Evolutionary conservation across 2,888 invertebrate species (phyloP), one percentile per base, ranked within the genome.

Genomic region (Calephelis perditalis): DNA sequence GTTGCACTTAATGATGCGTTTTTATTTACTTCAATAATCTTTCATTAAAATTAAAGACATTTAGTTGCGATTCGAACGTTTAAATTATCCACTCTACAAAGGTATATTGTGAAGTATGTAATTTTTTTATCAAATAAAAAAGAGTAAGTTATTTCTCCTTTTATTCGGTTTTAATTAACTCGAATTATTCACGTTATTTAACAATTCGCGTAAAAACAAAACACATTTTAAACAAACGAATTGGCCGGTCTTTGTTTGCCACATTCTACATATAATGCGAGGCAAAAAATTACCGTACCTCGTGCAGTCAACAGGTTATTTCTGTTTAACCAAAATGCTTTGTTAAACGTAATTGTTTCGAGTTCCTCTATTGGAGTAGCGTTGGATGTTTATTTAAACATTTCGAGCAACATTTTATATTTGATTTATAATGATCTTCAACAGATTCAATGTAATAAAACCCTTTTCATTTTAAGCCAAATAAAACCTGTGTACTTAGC

Each of bases 311-410:
- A 58, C 47, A 12, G 58, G 47, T 43, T 52, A 52, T 52, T 52
- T 57, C 43, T 57, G 45, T 45, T 15, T 40, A 43, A 45, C 44
- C 47, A 40, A 52, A 52, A 52, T 58, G 40, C 37, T 58, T 58
- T 58, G 47, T 49, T 47, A 12, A 37, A 58, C 58, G 12, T 58
- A 49, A 49, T 49, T 57, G 15, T 58, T 58, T 49, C 49, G 12
- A 58, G 47, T 47, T 47, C 15, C 46, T 46, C 37, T 58, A 58
- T 58, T 36, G 47, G 10, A 47, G 47, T 40, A 37, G n/a, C 40
- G 37, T 49, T 58, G 45, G 37, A n/a, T 58, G 40, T 59, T 37
- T 52, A 54, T 52, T 59, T 54, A 52, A 52, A 40, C 49, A n/a
- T 36, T 40, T 7, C 40, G 26, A 26, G 26, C 40, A 40, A 40